Base-by-base conservation (phyloP, 23 tunicate genomes). In the Oikopleura dioica region DNA sequence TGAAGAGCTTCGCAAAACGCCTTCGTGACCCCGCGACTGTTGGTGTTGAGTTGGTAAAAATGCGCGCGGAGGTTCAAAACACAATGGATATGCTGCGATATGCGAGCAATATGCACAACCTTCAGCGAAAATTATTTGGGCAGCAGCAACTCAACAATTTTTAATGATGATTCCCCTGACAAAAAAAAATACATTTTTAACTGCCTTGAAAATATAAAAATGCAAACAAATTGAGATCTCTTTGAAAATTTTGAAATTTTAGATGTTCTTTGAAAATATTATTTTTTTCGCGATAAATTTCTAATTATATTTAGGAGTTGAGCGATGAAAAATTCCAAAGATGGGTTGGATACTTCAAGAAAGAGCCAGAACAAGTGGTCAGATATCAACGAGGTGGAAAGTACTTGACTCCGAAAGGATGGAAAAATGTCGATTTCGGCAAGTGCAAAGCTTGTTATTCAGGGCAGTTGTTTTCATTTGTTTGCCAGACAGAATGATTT, bases 101-200 rank as follows among this genome's bases (percentile, higher is more conserved):
- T 63, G 72, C 72, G 2, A 21, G 26, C 26, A n/a, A n/a, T n/a
- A n/a, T n/a, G n/a, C n/a, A n/a, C n/a, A n/a, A n/a, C n/a, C n/a
- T n/a, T n/a, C n/a, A n/a, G n/a, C n/a, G n/a, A n/a, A n/a, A n/a
- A n/a, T n/a, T n/a, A n/a, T n/a, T n/a, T n/a, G n/a, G n/a, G n/a
- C n/a, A n/a, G n/a, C n/a, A n/a, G n/a, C n/a, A n/a, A n/a, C n/a
- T n/a, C n/a, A n/a, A n/a, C n/a, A n/a, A n/a, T n/a, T n/a, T n/a
- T n/a, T n/a, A n/a, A n/a, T n/a, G n/a, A n/a, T n/a, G n/a, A n/a
- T 44, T 44, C 72, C 2, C 72, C 72, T 63, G 72, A 9, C 55
- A 44, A 9, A 44, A 44, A 44, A 44, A 9, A 9, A 44, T 44
- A 9, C 55, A 21, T 44, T 44, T 44, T 44, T 44, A 21, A n/a